These are phyloP conservation scores for Tyto alba DNA, from an alignment of 2,113 vertebrate genomes.

Conservation along the genomic window DNA sequence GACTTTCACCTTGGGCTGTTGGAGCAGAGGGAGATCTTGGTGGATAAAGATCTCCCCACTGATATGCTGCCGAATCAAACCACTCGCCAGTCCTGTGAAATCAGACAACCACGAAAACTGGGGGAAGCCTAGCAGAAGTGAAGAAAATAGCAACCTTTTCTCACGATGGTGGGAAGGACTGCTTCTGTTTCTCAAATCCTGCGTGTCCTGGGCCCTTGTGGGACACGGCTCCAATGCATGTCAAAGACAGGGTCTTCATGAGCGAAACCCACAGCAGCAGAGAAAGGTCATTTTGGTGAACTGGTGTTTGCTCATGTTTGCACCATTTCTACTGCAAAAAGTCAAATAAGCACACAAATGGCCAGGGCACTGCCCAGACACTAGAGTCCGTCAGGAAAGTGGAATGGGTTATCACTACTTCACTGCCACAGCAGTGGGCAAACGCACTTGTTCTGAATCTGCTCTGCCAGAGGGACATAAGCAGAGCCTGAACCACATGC, in stretches of 20 bases:
- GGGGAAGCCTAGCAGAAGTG: not conserved
- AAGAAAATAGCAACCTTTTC: not conserved
- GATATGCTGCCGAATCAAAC: not conserved
- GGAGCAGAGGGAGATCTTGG: accelerated
- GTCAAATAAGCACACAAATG: not conserved
- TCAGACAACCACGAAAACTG: not conserved
- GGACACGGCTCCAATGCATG: not conserved
- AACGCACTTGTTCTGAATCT: not conserved
- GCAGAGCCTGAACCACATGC: not conserved
- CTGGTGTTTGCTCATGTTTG: not conserved
- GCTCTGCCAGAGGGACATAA: not conserved
- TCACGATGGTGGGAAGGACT: not conserved
- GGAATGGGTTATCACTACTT: not conserved
- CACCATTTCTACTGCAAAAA: not conserved
- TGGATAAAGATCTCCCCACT: not conserved
- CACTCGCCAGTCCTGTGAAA: not conserved
- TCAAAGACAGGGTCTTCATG: not conserved
- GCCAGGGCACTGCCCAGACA: not conserved
- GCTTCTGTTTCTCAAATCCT: not conserved
- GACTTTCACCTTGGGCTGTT: not conserved
- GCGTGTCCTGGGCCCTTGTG: accelerated
- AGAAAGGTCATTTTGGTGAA: not conserved
- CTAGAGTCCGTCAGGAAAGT: not conserved
- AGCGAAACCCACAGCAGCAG: not conserved
- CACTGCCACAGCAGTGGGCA: accelerated